Conservation (phyloP, 1,140 invertebrate genomes). For the Caenorhabditis brenneri region DNA sequence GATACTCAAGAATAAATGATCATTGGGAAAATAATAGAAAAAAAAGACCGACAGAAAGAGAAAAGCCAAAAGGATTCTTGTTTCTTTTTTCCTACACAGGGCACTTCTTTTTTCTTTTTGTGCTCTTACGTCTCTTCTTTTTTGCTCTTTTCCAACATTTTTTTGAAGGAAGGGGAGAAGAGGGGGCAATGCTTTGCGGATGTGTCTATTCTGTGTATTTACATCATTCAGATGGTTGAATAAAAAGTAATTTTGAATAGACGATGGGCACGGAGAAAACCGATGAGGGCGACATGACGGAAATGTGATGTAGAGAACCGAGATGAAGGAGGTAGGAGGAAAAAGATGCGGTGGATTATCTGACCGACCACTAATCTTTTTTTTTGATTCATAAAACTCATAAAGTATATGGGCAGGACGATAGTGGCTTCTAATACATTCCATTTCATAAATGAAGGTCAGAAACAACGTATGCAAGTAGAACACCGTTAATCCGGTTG, state of each 20-base stretch:
- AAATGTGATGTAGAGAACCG: not conserved
- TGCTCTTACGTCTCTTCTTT: not conserved
- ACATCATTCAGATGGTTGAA: constrained; percentile 28
- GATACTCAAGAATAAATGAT: not conserved
- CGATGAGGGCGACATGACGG: not conserved
- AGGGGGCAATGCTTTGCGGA: not conserved
- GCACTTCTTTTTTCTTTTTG: not conserved
- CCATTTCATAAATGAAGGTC: too few relatives aligned
- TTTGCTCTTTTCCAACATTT: not conserved
- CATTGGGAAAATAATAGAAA: not conserved
- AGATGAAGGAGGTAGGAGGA: not conserved
- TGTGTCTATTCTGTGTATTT: constrained; percentile 19
- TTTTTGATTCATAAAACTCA: constrained; percentile 36
- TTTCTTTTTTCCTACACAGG: constrained; percentile 23
- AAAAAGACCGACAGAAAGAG: not conserved
- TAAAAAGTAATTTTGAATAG: constrained; percentile 33
- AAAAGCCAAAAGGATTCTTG: not conserved
- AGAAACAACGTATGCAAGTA: too few relatives aligned
- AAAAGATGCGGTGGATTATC: not conserved
- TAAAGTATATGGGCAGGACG: not conserved
- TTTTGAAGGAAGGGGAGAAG: not conserved
- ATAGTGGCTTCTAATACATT: not conserved
- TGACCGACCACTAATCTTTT: constrained; percentile 29
- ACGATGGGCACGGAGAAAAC: constrained; percentile 8
- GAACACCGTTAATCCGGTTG: too few relatives aligned